Percentiles rank a stretch among this genome's conserved stretches.
These are phyloP conservation scores for Idaea aversata DNA, from an alignment of 2,888 invertebrate species.

Conservation along the genomic window DNA sequence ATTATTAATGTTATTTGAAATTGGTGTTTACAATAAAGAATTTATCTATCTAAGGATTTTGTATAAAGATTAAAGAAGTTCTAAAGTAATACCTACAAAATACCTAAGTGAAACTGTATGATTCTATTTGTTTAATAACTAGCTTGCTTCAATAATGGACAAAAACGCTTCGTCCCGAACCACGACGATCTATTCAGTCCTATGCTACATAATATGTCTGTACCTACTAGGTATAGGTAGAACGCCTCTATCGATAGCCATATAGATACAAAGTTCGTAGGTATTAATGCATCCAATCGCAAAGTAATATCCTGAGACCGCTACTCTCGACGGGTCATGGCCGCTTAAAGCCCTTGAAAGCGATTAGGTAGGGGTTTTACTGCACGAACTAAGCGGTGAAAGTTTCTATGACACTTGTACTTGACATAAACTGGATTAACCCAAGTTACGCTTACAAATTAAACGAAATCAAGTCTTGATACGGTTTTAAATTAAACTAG, in stretches of 20 bases:
- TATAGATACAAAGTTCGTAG: background rate
- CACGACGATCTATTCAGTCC: no score
- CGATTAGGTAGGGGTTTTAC: conserved; percentile 61
- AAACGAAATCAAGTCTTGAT: conserved; percentile 34
- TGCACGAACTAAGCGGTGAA: conserved; percentile 57
- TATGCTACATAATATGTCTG: no score
- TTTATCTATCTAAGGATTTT: no score
- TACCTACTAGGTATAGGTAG: background rate
- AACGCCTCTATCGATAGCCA: background rate
- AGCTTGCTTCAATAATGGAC: no score
- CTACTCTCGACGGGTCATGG: conserved; percentile 71
- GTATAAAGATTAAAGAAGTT: no score
- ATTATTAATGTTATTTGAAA: no score
- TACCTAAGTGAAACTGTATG: no score
- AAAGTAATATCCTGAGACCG: conserved; percentile 47
- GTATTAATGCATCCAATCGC: conserved; percentile 53
- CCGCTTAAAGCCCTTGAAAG: conserved; percentile 79
- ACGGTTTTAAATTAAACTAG: conserved; percentile 17
- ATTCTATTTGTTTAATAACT: no score
- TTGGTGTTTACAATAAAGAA: no score
- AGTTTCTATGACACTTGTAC: conserved; percentile 42
- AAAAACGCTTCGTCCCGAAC: no score
- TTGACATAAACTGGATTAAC: conserved; percentile 40
- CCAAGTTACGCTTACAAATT: conserved; percentile 33
- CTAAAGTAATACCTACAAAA: no score